Base-by-base conservation (phyloP, 92 coral and sea anemone genomes). In the Isaurus tuberculatus region DNA sequence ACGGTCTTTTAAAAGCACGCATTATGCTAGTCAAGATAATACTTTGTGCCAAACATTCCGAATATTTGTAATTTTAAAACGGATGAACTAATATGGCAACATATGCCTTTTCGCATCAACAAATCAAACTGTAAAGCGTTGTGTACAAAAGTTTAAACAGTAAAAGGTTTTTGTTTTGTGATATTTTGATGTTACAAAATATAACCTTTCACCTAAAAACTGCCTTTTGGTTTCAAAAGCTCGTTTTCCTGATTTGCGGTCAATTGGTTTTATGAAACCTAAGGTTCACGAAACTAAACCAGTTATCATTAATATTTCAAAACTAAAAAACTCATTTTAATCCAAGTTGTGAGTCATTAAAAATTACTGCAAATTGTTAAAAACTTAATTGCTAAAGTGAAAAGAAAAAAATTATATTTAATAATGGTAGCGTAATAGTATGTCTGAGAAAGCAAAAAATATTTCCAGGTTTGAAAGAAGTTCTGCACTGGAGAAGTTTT, bases 161-260 rank as follows among this genome's bases (percentile, higher is more conserved):
- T 67, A 30, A n/a, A 34, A 33, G 48, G 48, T 22, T 20, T 34
- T 69, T 69, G 26, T 17, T 67, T 13, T 29, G 72, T 67, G 30
- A 4, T 30, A 67, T 30, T 33, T 69, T 43, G 15, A 8, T 49
- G 34, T n/a, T 33, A 28, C 34, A 69, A 22, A 33, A 36, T 69
- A n/a, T 23, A 69, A 69, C 26, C 36, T 69, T 69, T 42, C 51
- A 69, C 74, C 34, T 36, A 20, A 11, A 36, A n/a, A 20, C 9
- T 69, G 74, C 72, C 15, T 67, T 9, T 69, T 69, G 46, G 22
- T 19, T 34, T 69, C 14, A n/a, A 36, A 33, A 5, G 27, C 8
- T 69, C 34, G 74, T 69, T 69, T 67, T 69, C 34, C 74, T 8
- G 13, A n/a, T 17, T 69, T 69, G 74, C 46, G 51, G 74, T 33